Conservation (phyloP, 1,140 invertebrate species). For the Thaumatotibia leucotreta region DNA sequence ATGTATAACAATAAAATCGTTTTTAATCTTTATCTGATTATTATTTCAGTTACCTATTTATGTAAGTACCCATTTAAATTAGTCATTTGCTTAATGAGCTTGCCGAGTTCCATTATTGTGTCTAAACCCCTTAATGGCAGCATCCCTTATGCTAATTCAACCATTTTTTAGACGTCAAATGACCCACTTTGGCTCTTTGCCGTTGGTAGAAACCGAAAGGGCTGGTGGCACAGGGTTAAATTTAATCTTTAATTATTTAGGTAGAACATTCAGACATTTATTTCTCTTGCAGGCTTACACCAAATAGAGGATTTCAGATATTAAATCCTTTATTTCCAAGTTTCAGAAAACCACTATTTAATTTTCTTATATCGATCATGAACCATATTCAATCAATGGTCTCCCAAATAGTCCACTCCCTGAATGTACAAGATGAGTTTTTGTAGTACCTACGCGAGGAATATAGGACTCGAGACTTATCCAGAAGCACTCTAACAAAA, state of each 20-base stretch:
- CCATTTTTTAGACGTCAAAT: conserved; percentile 52
- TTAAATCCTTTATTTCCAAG: too few relatives aligned
- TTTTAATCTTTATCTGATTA: conserved; percentile 18
- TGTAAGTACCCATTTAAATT: background rate
- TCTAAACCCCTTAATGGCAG: conserved; percentile 40
- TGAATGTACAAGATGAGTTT: too few relatives aligned
- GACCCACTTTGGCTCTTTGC: conserved; percentile 53
- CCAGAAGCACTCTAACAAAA: too few relatives aligned
- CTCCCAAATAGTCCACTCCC: too few relatives aligned
- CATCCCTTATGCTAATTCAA: conserved; percentile 55
- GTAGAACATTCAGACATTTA: background rate
- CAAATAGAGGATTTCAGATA: too few relatives aligned
- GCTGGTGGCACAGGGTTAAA: conserved; percentile 5
- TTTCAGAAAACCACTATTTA: too few relatives aligned
- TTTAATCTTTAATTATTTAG: conserved; percentile 19
- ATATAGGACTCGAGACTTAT: too few relatives aligned
- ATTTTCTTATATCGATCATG: too few relatives aligned
- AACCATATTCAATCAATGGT: too few relatives aligned
- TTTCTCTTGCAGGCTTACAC: too few relatives aligned
- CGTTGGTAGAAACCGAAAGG: conserved; percentile 18
- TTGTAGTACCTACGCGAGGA: too few relatives aligned
- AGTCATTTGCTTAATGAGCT: conserved; percentile 24
- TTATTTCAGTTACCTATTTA: conserved; percentile 9
- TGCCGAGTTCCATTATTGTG: conserved; percentile 37
- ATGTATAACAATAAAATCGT: conserved; percentile 34